Percentiles rank a stretch among this genome's conserved stretches.
These are phyloP conservation scores for Urosaurus nigricauda DNA, from an alignment of 2,797 vertebrate species.

Conservation along the genomic window DNA sequence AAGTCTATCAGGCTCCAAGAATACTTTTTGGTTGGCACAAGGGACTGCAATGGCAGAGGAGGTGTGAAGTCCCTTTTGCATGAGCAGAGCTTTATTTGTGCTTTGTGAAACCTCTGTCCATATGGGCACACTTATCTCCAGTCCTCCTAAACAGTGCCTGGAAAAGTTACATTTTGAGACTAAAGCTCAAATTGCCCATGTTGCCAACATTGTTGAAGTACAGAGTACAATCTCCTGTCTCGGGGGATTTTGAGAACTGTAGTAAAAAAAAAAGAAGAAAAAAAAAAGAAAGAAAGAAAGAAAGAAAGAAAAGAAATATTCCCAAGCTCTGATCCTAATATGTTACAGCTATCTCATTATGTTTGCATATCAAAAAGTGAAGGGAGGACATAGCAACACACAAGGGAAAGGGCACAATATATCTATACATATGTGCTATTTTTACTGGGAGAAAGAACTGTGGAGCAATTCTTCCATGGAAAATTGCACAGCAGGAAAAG, in stretches of 20 bases:
- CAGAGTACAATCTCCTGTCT: too few species aligned
- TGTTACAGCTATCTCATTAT: neutral
- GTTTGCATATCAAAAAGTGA: neutral
- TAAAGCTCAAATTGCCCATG: too few species aligned
- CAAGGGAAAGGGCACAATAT: neutral
- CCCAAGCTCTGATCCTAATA: too few species aligned
- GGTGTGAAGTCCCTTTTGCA: neutral
- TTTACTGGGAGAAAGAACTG: neutral
- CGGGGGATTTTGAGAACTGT: neutral
- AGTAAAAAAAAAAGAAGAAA: neutral
- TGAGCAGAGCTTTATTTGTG: too few species aligned
- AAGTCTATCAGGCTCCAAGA: neutral
- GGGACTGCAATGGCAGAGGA: too few species aligned
- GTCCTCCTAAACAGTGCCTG: too few species aligned
- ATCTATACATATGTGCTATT: neutral
- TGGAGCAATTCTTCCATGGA: neutral
- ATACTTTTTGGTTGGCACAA: neutral
- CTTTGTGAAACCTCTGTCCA: neutral
- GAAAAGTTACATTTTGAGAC: too few species aligned
- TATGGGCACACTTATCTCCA: neutral
- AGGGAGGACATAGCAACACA: neutral
- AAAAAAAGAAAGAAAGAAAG: neutral
- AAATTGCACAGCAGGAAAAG: neutral
- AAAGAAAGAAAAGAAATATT: neutral
- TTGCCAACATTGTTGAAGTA: too few species aligned